Evolutionary conservation across 1,140 invertebrate genomes (phyloP).

Genomic region (Bilobella aurantiaca): DNA sequence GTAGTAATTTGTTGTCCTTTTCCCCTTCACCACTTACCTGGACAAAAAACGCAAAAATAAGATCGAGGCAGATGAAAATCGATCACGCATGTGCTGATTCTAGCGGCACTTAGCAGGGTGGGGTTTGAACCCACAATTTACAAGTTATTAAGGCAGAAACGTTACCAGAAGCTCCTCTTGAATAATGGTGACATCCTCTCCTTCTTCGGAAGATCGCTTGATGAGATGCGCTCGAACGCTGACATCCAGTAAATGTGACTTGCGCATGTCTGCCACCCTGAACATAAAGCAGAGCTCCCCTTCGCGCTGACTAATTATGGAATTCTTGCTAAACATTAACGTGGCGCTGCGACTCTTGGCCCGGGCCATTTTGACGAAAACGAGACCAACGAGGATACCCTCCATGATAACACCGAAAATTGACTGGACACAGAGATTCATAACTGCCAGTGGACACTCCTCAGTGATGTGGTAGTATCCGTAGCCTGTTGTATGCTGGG

Average conservation of each 20-base stretch:
- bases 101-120: neutral
- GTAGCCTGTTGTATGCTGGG: conserved; percentile 15
- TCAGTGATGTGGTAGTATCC: conserved; percentile 15
- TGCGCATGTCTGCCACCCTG: conserved; percentile 62
- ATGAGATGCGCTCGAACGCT: conserved; percentile 77
- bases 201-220: conserved; percentile 65
- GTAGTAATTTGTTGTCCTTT: conserved; percentile 62
- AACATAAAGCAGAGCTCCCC: conserved; percentile 42
- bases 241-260: conserved; percentile 83
- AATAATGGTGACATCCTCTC: conserved; percentile 67
- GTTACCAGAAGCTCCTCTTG: conserved; percentile 57
- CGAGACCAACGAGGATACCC: conserved; percentile 61
- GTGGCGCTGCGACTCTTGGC: conserved; percentile 90
- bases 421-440: conserved; percentile 5
- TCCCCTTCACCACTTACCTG: conserved; percentile 58
- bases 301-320: conserved; percentile 77
- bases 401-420: conserved; percentile 13
- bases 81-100: neutral
- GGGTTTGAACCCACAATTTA: neutral
- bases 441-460: conserved; percentile 1
- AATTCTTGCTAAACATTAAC: conserved; percentile 75
- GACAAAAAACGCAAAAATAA: neutral
- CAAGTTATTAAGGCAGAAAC: neutral
- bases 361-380: conserved; percentile 73
- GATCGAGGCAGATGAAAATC: neutral